A percentile compares a stretch with the other conserved stretches of the same genome.
Conservation (phyloP, 2,113 vertebrate species). For the Pelusios castaneus region DNA sequence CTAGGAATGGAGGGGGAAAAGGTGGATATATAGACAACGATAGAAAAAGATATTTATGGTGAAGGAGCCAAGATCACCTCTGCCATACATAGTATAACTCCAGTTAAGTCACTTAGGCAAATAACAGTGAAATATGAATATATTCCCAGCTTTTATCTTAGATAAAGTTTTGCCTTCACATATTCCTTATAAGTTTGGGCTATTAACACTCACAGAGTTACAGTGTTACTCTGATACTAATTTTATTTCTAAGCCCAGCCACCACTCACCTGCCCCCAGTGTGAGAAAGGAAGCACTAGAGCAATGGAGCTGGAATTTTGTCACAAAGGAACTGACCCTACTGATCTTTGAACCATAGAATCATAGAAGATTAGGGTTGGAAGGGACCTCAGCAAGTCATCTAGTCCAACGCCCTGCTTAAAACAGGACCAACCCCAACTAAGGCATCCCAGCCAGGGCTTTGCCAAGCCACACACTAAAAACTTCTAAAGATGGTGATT, state of each 20-base stretch:
- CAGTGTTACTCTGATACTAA: neutral
- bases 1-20: neutral
- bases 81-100: no score
- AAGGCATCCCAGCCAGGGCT: no score
- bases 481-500: no score
- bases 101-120: neutral
- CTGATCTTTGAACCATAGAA: neutral
- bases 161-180: neutral
- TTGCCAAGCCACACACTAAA: no score
- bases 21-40: neutral
- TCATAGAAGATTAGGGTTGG: no score
- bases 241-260: neutral
- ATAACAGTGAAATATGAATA: neutral
- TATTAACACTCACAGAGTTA: neutral
- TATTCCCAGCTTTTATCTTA: neutral
- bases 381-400: no score
- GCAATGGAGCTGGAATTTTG: neutral
- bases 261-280: neutral
- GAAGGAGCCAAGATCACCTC: no score
- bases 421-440: no score
- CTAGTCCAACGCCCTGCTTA: no score
- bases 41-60: no score
- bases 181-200: neutral
- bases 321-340: neutral
- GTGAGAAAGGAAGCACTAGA: neutral